Percentiles rank a stretch among this genome's conserved stretches.
Conservation (phyloP, 2,888 invertebrate species). For the Adineta ricciae region DNA sequence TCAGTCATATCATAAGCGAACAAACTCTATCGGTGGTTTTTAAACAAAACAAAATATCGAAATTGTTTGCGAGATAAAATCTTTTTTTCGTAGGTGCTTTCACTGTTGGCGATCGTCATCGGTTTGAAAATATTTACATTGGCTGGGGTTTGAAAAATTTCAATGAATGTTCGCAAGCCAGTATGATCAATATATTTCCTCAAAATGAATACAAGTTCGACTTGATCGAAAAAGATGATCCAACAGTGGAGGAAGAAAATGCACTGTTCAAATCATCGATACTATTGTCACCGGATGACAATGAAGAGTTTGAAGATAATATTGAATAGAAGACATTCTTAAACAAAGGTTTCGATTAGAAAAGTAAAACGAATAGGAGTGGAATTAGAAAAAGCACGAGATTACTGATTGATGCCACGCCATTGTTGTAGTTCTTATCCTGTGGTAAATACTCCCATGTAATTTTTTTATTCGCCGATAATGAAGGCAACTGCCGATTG, state of each 20-base stretch:
- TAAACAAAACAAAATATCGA: too few relatives aligned
- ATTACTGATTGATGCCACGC: not conserved
- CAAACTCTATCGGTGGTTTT: too few relatives aligned
- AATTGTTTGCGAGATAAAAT: too few relatives aligned
- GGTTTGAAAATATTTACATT: slow-evolving; percentile 1
- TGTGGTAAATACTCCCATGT: too few relatives aligned
- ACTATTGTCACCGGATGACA: not conserved
- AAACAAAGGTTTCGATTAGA: not conserved
- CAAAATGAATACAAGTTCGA: not conserved
- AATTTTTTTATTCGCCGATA: not conserved
- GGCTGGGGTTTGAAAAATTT: not conserved
- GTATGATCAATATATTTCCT: not conserved
- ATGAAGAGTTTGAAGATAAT: not conserved
- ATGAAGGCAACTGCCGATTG: too few relatives aligned
- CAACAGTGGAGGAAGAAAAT: not conserved
- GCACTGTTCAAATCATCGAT: not conserved
- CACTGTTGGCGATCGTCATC: not conserved
- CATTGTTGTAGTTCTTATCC: not conserved
- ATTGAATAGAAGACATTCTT: not conserved
- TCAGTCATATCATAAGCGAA: too few relatives aligned
- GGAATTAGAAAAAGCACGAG: not conserved
- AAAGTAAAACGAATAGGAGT: not conserved
- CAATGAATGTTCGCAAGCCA: not conserved
- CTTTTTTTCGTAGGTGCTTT: not conserved
- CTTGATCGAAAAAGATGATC: not conserved